A percentile compares a stretch with the other conserved stretches of the same genome.
phyloP scores from a whole-genome alignment of 2,113 vertebrate species.

The Peromyscus polionotus region DNA sequence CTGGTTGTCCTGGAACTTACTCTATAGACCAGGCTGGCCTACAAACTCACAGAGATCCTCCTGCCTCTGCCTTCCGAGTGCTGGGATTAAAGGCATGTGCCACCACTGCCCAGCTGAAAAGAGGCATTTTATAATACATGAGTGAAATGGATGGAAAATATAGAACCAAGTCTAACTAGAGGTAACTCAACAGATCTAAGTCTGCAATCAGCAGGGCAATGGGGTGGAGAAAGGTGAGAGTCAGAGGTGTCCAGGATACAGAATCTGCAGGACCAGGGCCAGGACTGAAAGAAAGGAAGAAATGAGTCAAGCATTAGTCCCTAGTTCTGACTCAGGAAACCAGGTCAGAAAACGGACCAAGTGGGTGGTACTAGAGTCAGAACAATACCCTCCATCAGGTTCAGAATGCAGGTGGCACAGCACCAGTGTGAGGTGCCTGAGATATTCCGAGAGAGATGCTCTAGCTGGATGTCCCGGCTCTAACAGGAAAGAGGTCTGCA shows the following conservation, averaged over 20 bases:
- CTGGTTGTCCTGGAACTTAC: not conserved
- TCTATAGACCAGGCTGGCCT: not conserved
- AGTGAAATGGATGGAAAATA: not conserved
- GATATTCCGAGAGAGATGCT: not conserved
- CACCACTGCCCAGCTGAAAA: not conserved
- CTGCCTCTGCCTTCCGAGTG: not conserved
- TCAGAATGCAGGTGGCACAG: not conserved
- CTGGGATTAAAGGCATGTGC: not conserved
- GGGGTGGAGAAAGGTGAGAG: not conserved
- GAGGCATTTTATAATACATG: not conserved
- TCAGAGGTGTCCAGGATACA: not conserved
- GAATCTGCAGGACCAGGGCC: not conserved
- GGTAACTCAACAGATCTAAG: not conserved
- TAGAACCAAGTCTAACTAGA: not conserved
- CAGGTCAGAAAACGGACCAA: not conserved
- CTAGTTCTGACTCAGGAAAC: not conserved
- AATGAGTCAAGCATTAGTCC: not conserved
- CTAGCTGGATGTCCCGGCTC: not conserved
- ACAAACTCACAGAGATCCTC: not conserved
- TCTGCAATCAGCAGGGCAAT: not conserved
- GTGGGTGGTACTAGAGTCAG: not conserved
- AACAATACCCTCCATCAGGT: not conserved
- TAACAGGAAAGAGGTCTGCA: not conserved
- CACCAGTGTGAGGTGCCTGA: not conserved
- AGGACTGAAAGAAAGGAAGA: not conserved